Base-by-base conservation (phyloP, 2,888 invertebrate species). In the Chironomus tentans region DNA sequence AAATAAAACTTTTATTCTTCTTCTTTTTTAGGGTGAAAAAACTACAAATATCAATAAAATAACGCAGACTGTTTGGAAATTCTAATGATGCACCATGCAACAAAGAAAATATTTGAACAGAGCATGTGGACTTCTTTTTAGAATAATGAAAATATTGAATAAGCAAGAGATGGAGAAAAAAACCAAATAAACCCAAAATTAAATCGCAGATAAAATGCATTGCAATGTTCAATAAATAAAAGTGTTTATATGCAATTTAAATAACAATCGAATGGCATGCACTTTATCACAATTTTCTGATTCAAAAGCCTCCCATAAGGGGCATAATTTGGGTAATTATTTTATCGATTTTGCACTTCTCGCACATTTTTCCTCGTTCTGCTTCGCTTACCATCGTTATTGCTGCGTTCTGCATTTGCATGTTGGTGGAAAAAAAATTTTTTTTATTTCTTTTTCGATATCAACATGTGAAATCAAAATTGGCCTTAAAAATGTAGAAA, bases 391-490 rank as follows among this genome's bases (percentile, higher is more conserved):
- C 70, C 70, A 38, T 24, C 70, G 4, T 70, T 70, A 18, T 18
- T 74, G 38, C 38, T 38, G 65, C 47, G 47, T 74, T 68, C 21
- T 74, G 62, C 62, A 74, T 74, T 74, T 74, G 68, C 74, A 74
- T 74, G 74, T 74, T 61, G 21, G 18, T 3, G 38, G 21, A 62
- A 13, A 4, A 28, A 15, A 15, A 2, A 1, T 56, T 15, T 10
- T 15, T 15, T 15, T 15, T n/a, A 1, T n/a, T 56, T 56, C 50
- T 56, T 7, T 38, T 7, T 1, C n/a, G 10, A 62, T 72, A 72
- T 72, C 62, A 62, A 38, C 72, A 72, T 72, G 72, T 21, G 72
- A 72, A 72, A 72, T 72, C 72, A 61, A 56, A 56, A 56, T 56
- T 18, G 56, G 15, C n/a, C 56, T 15, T 56, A 15, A 15, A 15